Base-by-base conservation (phyloP, 2,113 vertebrate species). In the Protobothrops mucrosquamatus region DNA sequence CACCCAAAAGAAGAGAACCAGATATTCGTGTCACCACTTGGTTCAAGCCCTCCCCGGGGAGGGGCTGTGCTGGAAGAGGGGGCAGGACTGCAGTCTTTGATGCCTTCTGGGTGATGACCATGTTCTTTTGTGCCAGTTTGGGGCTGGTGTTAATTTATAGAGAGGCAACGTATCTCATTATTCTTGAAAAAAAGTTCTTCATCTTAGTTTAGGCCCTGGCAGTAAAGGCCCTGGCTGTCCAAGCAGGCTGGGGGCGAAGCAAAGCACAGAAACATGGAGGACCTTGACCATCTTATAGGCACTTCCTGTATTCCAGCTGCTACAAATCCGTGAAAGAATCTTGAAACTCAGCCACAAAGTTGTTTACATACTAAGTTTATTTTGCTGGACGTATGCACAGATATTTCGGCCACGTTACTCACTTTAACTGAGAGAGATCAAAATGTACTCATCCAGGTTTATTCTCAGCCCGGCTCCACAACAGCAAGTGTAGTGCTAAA, bases 361-460 rank as follows among this genome's bases (percentile, higher is more conserved):
- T 29, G 56, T 29, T 91, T 59, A n/a, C 7, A 9, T 81, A 43
- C 74, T 85, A 86, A 89, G 81, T n/a, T 34, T 12, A 46, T 26
- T 26, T 88, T 88, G 46, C 24, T 18, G 24, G n/a, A 0, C 55
- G 48, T 51, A 9, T 92, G 20, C 81, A n/a, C 46, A 26, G 92
- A n/a, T 0, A 94, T 59, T 57, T 57, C 10, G 18, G 94, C 94
- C n/a, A 20, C 88, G 51, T 91, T 89, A 54, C 4, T 8, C 59
- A 69, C 4, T 4, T 2, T 61, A 88, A 48, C 43, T 29, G 43
- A 39, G 56, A 0, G 64, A 88, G 85, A 88, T 54, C 55, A 61
- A 46, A 46, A 46, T 20, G 0, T 14, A n/a, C 92, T 18, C 88
- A 85, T 10, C 24, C 57, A 87, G 23, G 10, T 88, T 39, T 43